Evolutionary conservation across 2,113 vertebrate genomes (phyloP), one percentile per base, ranked within the genome.

Genomic region (Podarcis raffonei): DNA sequence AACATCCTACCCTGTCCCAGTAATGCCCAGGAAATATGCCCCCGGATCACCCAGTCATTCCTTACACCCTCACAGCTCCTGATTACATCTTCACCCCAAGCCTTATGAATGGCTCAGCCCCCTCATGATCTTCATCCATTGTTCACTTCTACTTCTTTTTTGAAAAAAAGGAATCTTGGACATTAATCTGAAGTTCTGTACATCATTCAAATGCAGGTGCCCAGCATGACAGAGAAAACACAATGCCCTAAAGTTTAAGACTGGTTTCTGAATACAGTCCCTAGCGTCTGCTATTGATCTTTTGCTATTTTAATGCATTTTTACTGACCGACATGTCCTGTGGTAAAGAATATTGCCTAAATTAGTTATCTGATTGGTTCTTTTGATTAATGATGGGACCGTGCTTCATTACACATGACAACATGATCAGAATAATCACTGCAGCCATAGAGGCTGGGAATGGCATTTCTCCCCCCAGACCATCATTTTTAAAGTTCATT

Each of bases 301-400:
- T 94, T 96, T 80, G 92, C 96, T 96, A 97, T 97, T 97, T 97
- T 97, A 98, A 97, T 97, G 97, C 97, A 96, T 98, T 97, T 98
- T 97, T 97, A 97, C 97, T 97, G 97, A 98, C 97, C 97, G 93
- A 96, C 96, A 96, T 97, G 97, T 98, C 97, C 96, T 97, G 97
- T 97, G 97, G 97, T 98, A 97, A 97, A 97, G 97, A 98, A 97
- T 98, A 97, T 98, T 97, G 97, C 97, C 97, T 97, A 98, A 98
- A 98, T 98, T 98, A 98, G 97, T 98, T 98, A 98, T 98, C 98
- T 97, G 98, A 98, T 98, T 97, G 98, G 98, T 97, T 96, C 97
- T 95, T 97, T 97, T 98, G 98, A 98, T 98, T 98, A 98, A 98
- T 98, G 98, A 97, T 84, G 93, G 96, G 95, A 93, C 96, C 96